phyloP scores from a whole-genome alignment of 1,140 invertebrate genomes.

The Vollenhovia emeryi region DNA sequence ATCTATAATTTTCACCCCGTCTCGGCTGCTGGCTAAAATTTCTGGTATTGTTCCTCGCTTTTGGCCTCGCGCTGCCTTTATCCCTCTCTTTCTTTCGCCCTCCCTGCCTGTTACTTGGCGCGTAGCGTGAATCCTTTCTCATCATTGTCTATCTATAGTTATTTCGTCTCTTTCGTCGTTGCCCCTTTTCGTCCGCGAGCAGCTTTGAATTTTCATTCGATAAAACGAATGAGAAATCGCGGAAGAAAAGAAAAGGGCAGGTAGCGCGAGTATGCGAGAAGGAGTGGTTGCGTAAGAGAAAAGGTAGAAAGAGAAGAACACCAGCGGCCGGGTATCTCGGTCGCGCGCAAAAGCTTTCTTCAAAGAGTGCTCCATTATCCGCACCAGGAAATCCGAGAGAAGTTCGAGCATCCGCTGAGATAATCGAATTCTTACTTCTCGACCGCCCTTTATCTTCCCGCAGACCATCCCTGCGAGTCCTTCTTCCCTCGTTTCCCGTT shows the following conservation, averaged over 20 bases:
- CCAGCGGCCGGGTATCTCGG: conserved; percentile 52
- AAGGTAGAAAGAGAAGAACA: conserved; percentile 27
- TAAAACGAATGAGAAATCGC: conserved; percentile 42
- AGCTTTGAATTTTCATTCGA: conserved; percentile 70
- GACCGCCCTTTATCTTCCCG: conserved; percentile 70
- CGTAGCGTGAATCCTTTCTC: background rate
- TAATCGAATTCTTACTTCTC: conserved; percentile 77
- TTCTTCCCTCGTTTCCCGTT: conserved; percentile 7
- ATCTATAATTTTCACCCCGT: background rate
- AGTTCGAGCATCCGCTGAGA: conserved; percentile 74
- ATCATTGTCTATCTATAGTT: conserved; percentile 36
- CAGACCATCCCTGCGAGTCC: conserved; percentile 30
- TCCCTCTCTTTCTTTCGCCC: background rate
- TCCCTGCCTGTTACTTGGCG: background rate
- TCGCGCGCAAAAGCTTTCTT: conserved; percentile 73
- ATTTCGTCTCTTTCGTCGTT: conserved; percentile 29
- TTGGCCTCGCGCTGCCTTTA: conserved; percentile 22
- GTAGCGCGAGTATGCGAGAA: conserved; percentile 26
- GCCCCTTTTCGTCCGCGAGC: background rate
- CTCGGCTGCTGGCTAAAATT: conserved; percentile 58
- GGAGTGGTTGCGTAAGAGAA: conserved; percentile 14
- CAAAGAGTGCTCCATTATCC: conserved; percentile 76
- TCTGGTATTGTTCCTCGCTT: conserved; percentile 69
- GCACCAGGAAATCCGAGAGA: conserved; percentile 75
- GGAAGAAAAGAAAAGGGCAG: conserved; percentile 14